These are phyloP conservation scores for Addax nasomaculatus DNA, from an alignment of 2,113 vertebrate genomes.

Conservation along the genomic window DNA sequence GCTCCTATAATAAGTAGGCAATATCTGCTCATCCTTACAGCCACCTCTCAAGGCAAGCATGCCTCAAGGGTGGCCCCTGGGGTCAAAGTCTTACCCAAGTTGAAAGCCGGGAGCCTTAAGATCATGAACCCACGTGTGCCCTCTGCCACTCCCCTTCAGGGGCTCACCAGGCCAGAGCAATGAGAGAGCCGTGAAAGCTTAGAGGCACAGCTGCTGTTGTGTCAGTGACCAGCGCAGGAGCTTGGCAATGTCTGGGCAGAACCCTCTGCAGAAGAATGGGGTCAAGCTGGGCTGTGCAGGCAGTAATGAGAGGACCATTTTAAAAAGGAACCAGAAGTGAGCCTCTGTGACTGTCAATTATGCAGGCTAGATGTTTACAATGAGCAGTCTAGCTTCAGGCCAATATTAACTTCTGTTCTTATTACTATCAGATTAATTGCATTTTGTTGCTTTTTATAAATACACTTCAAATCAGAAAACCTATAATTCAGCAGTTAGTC, in stretches of 20 bases:
- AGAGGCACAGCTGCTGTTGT: no score
- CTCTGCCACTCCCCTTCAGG: background rate
- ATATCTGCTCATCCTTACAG: background rate
- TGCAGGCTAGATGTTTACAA: conserved; percentile 19
- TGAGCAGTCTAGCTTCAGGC: conserved; percentile 38
- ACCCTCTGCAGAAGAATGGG: background rate
- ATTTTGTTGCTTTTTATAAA: conserved; percentile 58
- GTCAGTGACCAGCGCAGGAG: background rate
- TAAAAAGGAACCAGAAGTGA: background rate
- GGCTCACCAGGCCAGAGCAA: background rate
- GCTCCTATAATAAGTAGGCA: no score
- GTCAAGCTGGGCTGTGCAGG: background rate
- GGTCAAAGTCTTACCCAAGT: background rate
- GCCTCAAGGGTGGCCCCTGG: background rate
- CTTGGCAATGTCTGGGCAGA: background rate
- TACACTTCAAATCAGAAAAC: conserved; percentile 40
- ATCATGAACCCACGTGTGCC: background rate
- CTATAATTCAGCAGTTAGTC: conserved; percentile 31
- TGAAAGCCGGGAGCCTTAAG: background rate
- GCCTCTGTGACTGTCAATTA: conserved; percentile 26
- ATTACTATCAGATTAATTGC: conserved; percentile 60
- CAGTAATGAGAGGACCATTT: background rate
- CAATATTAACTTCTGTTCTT: conserved; percentile 40
- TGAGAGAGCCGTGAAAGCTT: background rate
- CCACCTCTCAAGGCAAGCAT: background rate